Percentiles rank a stretch among this genome's conserved stretches.
These are phyloP conservation scores for Meteorus sp. DNA, from an alignment of 1,140 invertebrate species.

Conservation along the genomic window DNA sequence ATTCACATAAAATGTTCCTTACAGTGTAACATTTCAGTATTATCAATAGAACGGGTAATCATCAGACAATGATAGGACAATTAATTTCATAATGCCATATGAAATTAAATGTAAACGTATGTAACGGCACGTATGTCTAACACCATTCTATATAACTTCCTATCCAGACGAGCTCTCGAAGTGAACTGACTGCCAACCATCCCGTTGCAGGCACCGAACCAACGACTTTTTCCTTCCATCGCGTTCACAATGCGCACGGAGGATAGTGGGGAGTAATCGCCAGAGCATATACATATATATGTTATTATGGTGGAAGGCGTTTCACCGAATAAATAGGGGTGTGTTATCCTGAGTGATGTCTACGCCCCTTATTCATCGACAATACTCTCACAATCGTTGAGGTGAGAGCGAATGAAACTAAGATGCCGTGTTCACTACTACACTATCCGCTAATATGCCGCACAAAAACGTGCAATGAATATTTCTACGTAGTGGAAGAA, in stretches of 20 bases:
- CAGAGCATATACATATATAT: not conserved
- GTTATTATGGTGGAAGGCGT: constrained; percentile 26
- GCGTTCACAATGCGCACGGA: not conserved
- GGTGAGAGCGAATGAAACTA: constrained; percentile 4
- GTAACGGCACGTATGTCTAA: too few species aligned
- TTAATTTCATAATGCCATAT: too few species aligned
- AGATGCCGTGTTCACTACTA: not conserved
- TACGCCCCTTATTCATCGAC: constrained; percentile 10
- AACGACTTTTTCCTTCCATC: constrained; percentile 47
- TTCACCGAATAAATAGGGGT: constrained; percentile 17
- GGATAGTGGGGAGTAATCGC: constrained; percentile 23
- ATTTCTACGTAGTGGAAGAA: constrained; percentile 4
- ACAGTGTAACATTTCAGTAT: too few species aligned
- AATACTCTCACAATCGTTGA: not conserved
- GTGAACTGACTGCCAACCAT: constrained; percentile 50
- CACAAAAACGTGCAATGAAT: constrained; percentile 17
- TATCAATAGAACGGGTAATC: too few species aligned
- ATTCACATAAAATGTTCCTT: too few species aligned
- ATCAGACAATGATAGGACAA: too few species aligned
- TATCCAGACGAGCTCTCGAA: constrained; percentile 49
- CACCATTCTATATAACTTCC: constrained; percentile 28
- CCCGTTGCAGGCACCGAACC: constrained; percentile 26
- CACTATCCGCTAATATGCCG: constrained; percentile 1
- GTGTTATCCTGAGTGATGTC: constrained; percentile 20
- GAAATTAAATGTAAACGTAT: too few species aligned